Evolutionary conservation across 2,888 invertebrate species (phyloP).

Genomic region (Megamerina dolium): DNA sequence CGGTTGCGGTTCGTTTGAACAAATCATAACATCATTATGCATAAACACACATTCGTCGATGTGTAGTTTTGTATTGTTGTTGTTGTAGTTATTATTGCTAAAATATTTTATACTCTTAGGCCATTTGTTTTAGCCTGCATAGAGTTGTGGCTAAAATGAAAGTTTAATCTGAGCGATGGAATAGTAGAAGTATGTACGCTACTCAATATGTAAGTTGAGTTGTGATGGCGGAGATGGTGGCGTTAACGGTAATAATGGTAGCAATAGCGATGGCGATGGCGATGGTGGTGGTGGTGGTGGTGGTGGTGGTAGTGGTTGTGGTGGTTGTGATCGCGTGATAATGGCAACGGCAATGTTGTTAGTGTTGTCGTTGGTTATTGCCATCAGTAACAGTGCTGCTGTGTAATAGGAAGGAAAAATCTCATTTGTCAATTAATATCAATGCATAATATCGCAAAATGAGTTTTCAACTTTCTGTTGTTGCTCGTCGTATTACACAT

Average conservation of each 20-base stretch:
- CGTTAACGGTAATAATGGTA: background rate
- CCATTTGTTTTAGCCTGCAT: background rate
- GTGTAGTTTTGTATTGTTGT: too few species aligned
- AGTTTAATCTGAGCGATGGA: constrained; percentile 1
- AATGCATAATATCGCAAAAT: constrained; percentile 34
- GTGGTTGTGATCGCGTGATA: too few species aligned
- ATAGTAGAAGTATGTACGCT: too few species aligned
- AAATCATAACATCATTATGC: background rate
- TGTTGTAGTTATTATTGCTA: too few species aligned
- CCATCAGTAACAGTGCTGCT: too few species aligned
- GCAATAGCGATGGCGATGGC: background rate
- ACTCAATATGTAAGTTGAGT: too few species aligned
- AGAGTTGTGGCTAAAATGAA: constrained; percentile 8
- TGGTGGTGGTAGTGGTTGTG: constrained; percentile 16
- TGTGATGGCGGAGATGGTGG: too few species aligned
- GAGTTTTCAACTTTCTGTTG: constrained; percentile 10
- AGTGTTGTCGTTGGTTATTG: too few species aligned
- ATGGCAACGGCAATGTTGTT: constrained; percentile 4
- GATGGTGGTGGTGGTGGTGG: constrained; percentile 11
- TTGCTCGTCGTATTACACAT: too few species aligned
- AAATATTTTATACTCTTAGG: too few species aligned
- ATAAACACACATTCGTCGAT: too few species aligned
- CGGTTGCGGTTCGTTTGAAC: background rate
- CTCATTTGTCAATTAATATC: constrained; percentile 45
- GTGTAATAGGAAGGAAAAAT: constrained; percentile 39